Conservation (phyloP, 1,140 invertebrate genomes). For the Zaprionus davidi region DNA sequence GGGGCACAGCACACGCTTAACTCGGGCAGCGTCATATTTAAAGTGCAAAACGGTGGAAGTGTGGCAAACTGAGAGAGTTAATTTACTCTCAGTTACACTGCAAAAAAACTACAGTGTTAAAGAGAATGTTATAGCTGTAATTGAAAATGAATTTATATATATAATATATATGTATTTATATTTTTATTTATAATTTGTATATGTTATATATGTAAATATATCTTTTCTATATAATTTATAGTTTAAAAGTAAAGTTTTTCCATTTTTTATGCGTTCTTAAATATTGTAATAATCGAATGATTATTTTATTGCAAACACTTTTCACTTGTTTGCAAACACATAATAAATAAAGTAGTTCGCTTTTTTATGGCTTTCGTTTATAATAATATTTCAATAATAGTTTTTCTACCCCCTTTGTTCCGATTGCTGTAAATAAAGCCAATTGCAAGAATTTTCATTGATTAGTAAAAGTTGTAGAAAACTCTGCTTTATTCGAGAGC, state of each 20-base stretch:
- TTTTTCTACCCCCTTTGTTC: background rate
- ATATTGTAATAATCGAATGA: too few species aligned
- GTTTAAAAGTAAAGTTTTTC: background rate
- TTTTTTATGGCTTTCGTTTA: background rate
- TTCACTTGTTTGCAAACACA: background rate
- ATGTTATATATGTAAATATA: background rate
- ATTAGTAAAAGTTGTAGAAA: slow-evolving; percentile 6
- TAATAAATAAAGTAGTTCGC: background rate
- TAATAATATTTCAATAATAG: slow-evolving; percentile 5
- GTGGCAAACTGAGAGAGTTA: background rate
- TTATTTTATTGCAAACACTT: background rate
- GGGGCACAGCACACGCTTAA: slow-evolving; percentile 2
- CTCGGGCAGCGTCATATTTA: background rate
- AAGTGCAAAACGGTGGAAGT: background rate
- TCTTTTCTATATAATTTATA: too few species aligned
- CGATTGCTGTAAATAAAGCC: background rate
- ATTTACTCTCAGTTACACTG: background rate
- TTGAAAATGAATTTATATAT: background rate
- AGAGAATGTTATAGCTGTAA: too few species aligned
- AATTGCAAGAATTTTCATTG: slow-evolving; percentile 9
- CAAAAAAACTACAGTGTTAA: background rate
- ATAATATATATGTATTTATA: background rate
- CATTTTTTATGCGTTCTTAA: too few species aligned
- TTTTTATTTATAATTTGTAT: background rate
- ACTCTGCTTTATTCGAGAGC: background rate